A percentile compares a stretch with the other conserved stretches of the same genome.
Conservation (phyloP, 2,113 vertebrate species). For the Panurus biarmicus region DNA sequence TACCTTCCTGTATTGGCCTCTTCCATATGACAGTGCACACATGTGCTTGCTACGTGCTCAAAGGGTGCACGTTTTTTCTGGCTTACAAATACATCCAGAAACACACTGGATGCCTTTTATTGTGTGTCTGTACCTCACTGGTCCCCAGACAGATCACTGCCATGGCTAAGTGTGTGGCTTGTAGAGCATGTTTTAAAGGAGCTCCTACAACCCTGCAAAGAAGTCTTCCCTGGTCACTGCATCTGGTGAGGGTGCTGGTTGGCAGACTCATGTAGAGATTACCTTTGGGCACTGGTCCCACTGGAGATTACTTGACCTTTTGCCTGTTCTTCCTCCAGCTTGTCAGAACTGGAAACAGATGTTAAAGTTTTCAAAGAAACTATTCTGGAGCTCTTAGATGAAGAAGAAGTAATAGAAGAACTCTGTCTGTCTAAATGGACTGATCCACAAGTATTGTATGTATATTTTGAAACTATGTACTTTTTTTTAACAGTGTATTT, state of each 20-base stretch:
- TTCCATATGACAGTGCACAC: neutral
- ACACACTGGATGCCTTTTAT: neutral
- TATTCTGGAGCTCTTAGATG: conserved; percentile 90
- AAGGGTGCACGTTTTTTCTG: neutral
- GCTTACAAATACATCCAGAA: neutral
- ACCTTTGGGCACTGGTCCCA: neutral
- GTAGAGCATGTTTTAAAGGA: neutral
- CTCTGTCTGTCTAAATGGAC: conserved; percentile 92
- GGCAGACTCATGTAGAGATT: neutral
- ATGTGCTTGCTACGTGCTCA: accelerated
- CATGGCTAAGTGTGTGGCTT: neutral
- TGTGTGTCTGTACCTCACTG: neutral
- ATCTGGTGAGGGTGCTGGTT: neutral
- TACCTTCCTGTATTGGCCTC: neutral
- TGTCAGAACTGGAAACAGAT: conserved; percentile 96
- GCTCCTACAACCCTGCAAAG: neutral
- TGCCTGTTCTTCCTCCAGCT: conserved; percentile 68
- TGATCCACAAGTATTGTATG: conserved; percentile 87
- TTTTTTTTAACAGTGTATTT: neutral
- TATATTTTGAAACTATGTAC: neutral
- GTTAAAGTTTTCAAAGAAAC: conserved; percentile 93
- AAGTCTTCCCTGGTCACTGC: neutral
- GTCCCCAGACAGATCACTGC: neutral
- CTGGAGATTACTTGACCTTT: neutral
- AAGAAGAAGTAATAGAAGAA: conserved; percentile 92